Conservation (phyloP, 2,888 invertebrate species). For the Cephus pygmeus region DNA sequence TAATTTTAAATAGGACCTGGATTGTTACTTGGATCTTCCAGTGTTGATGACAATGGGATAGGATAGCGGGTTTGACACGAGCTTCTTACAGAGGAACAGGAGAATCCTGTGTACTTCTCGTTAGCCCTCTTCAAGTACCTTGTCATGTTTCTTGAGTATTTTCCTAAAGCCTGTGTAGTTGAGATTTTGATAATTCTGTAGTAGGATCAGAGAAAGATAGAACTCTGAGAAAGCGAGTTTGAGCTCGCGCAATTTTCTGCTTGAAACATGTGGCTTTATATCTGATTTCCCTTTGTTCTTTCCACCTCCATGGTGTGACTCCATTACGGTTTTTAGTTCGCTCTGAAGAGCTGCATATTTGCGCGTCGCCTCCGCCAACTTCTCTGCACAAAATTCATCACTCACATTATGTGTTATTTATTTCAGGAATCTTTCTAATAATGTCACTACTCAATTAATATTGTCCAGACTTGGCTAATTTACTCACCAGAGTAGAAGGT, state of each 20-base stretch:
- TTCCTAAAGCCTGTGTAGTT: conserved; percentile 99
- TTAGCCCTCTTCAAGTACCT: conserved; percentile 71
- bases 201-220: conserved; percentile 93
- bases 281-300: conserved; percentile 59
- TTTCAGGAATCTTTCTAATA: background rate
- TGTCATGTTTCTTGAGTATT: conserved; percentile 99
- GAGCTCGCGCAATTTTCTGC: conserved; percentile 89
- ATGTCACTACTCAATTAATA: background rate
- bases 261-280: conserved; percentile 71
- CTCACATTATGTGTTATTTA: background rate
- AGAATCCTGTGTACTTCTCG: background rate
- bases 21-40: conserved; percentile 4
- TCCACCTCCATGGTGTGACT: conserved; percentile 62
- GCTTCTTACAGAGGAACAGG: background rate
- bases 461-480: too few species aligned
- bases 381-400: conserved; percentile 73
- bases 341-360: conserved; percentile 92
- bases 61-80: background rate
- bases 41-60: background rate
- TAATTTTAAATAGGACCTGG: background rate
- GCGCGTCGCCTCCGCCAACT: conserved; percentile 96
- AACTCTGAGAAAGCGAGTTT: conserved; percentile 99
- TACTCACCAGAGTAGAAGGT: conserved; percentile 91
- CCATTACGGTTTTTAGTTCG: conserved; percentile 75
- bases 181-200: conserved; percentile 98